Evolutionary conservation across 2,113 vertebrate genomes (phyloP).

Genomic region (Calidris pugnax): DNA sequence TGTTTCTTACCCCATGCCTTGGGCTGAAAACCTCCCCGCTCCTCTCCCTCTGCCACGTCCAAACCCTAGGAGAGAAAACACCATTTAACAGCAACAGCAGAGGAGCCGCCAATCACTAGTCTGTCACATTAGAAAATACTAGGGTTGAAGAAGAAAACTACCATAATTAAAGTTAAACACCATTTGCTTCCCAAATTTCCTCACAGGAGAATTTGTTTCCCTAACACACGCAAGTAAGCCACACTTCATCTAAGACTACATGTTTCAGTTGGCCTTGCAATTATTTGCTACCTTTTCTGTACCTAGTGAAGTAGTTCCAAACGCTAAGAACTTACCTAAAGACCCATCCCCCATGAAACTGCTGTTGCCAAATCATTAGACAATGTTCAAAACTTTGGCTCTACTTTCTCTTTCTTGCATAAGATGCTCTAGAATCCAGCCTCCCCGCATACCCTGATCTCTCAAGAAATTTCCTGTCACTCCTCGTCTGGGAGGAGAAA

Average conservation of each 20-base stretch:
- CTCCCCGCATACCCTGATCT: not conserved
- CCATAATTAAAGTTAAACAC: not conserved
- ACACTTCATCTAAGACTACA: not conserved
- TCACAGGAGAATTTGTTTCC: not conserved
- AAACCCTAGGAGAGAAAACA: slow-evolving; percentile 79
- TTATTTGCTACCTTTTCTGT: not conserved
- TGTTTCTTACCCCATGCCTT: slow-evolving; percentile 92
- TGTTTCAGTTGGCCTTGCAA: not conserved
- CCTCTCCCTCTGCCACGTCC: slow-evolving; percentile 89
- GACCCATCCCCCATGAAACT: not conserved
- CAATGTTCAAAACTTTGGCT: not conserved
- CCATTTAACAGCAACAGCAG: slow-evolving; percentile 56
- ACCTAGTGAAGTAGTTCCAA: not conserved
- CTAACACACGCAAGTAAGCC: not conserved
- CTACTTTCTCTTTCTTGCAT: not conserved
- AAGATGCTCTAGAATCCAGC: not conserved
- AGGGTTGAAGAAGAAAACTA: not conserved
- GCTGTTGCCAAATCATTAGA: not conserved
- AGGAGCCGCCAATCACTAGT: not conserved
- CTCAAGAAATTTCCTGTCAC: not conserved
- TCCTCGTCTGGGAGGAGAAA: not conserved
- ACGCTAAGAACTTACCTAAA: not conserved
- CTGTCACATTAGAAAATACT: not conserved
- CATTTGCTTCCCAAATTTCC: not conserved
- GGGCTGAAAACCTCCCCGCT: slow-evolving; percentile 88